These are phyloP conservation scores for Cyphomyrus plagiostoma DNA, from an alignment of 2,113 vertebrate genomes.

Conservation along the genomic window DNA sequence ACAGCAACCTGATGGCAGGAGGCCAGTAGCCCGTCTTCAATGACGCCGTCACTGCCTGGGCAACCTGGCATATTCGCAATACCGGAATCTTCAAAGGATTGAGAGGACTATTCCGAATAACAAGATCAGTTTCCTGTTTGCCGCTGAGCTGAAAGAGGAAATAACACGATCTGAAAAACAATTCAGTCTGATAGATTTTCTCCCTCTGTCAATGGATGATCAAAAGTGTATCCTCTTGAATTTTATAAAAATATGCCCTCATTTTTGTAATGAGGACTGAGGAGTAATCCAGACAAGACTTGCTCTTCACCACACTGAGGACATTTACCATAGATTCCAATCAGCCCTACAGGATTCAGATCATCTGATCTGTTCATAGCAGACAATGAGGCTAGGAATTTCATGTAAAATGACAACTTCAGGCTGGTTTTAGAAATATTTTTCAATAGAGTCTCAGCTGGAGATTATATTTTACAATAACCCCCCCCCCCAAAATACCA, in stretches of 20 bases:
- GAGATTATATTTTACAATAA: neutral
- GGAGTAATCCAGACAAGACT: neutral
- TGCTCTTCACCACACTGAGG: neutral
- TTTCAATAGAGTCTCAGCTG: neutral
- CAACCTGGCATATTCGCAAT: neutral
- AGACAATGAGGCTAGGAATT: neutral
- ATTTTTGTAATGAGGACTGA: neutral
- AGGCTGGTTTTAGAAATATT: neutral
- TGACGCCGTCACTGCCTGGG: neutral
- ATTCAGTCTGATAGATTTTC: too few species aligned
- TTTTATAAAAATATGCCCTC: neutral
- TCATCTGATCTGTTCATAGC: neutral
- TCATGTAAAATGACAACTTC: neutral
- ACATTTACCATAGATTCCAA: neutral
- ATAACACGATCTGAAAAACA: too few species aligned
- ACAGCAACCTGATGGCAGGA: neutral
- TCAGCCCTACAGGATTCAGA: neutral
- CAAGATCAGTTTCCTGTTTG: neutral
- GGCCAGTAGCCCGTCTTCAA: neutral
- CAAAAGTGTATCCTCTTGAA: neutral
- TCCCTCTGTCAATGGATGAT: neutral
- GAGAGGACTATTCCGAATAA: neutral
- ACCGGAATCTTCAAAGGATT: neutral
- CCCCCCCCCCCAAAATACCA: neutral
- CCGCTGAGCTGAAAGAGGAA: neutral